Base-by-base conservation (phyloP, 2,797 vertebrate genomes). In the Antrozous pallidus region DNA sequence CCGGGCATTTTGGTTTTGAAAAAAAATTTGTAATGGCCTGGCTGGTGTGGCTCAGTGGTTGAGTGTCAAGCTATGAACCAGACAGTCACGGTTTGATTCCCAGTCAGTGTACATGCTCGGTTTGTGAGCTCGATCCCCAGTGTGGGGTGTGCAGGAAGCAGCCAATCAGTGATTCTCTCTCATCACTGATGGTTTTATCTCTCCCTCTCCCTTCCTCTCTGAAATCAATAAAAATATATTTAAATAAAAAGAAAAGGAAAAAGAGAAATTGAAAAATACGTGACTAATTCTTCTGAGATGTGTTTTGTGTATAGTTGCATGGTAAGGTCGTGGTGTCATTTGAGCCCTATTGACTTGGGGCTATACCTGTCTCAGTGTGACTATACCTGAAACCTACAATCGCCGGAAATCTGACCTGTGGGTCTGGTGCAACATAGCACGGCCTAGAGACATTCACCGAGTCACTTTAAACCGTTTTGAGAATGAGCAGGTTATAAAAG, bases 381-480 rank as follows among this genome's bases (percentile, higher is more conserved):
- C 31, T 80, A 16, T 16, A 79, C 36, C 6, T 85, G 69, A 88
- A 63, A 85, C 82, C 73, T 69, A 17, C 33, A 7, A 14, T 67
- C 54, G n/a, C 63, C 78, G 56, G 88, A 92, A 90, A 82, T 79
- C 63, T 75, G 93, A 92, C 56, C 94, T 58, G 40, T 31, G 61
- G 86, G 73, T 81, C 82, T 90, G 47, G 17, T 82, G n/a, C 74
- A 56, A 54, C 88, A 31, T 3, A 70, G 69, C 16, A 47, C 8
- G 5, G 6, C 36, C 78, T 36, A 4, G 18, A 54, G 77, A 85
- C 17, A 38, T 17, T 38, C 40, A 31, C 42, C 0, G 0, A 9
- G 36, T 75, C 42, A 82, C 61, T 74, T 61, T 40, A 88, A 80
- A 58, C 16, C 13, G 28, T 69, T 56, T 51, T 69, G 18, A 85